Percentiles rank a stretch among this genome's conserved stretches.
Evolutionary conservation across 2,797 vertebrate genomes (phyloP).

Genomic region (Hypotaenidia philippensis): DNA sequence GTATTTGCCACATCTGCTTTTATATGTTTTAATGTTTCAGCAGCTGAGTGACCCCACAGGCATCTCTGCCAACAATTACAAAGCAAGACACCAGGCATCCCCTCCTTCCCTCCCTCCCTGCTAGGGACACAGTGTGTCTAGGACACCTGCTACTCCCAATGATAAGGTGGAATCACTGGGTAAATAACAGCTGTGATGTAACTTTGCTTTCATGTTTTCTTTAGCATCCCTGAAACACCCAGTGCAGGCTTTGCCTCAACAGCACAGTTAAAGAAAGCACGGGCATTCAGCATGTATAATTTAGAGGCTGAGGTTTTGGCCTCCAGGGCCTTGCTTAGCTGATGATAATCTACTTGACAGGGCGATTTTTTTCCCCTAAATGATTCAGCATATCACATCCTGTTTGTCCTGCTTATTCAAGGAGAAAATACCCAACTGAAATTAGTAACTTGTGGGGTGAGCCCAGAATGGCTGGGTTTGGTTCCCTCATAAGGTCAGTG

Average conservation of each 20-base stretch:
- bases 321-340: slow-evolving; percentile 20
- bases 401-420: slow-evolving; percentile 48
- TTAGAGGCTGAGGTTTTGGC: slow-evolving; percentile 42
- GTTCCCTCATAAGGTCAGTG: neutral
- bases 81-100: neutral
- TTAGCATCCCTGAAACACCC: neutral
- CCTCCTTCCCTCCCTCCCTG: neutral
- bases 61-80: slow-evolving; percentile 22
- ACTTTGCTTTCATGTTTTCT: neutral
- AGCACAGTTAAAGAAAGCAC: neutral
- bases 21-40: slow-evolving; percentile 21
- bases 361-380: slow-evolving; percentile 26
- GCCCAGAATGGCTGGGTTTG: neutral
- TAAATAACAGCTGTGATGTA: neutral
- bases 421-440: slow-evolving; percentile 39
- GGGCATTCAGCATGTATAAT: slow-evolving; percentile 31
- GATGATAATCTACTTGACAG: slow-evolving; percentile 53
- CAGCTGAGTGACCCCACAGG: slow-evolving; percentile 9
- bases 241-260: neutral
- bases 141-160: slow-evolving; percentile 30
- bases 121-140: neutral
- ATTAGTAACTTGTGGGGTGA: neutral
- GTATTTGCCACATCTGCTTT: slow-evolving; percentile 13
- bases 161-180: neutral
- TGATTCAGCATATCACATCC: slow-evolving; percentile 42